phyloP scores from a whole-genome alignment of 2,797 vertebrate genomes.

The Nasua narica region DNA sequence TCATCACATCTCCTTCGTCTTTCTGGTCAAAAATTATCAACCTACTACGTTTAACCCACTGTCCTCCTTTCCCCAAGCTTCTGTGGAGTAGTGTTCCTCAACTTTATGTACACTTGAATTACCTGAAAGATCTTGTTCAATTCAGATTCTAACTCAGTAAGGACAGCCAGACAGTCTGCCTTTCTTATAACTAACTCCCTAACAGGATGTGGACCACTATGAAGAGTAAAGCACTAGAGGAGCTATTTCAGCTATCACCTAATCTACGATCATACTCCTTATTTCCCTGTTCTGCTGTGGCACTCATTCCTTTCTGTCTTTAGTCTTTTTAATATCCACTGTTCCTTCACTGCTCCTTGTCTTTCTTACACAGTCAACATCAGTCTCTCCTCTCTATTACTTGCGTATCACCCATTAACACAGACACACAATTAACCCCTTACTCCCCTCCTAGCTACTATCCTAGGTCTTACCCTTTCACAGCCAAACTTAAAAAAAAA shows the following conservation, averaged over 20 bases:
- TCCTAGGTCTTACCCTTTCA: not conserved
- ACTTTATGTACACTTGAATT: not conserved
- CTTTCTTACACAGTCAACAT: not conserved
- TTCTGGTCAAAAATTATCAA: not conserved
- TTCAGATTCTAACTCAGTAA: not conserved
- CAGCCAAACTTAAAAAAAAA: not conserved
- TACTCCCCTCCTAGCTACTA: not conserved
- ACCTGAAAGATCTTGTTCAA: not conserved
- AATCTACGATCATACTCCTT: not conserved
- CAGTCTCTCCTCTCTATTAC: not conserved
- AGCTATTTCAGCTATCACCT: not conserved
- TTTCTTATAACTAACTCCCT: not conserved
- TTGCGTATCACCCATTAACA: not conserved
- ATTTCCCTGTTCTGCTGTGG: not conserved
- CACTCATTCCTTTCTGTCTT: not conserved
- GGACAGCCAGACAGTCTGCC: not conserved
- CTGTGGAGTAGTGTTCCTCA: not conserved
- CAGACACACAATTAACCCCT: not conserved
- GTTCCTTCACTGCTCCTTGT: not conserved
- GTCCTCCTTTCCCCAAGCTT: not conserved
- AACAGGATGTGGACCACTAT: not conserved
- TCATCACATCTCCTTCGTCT: not conserved
- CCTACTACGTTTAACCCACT: not conserved
- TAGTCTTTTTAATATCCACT: not conserved
- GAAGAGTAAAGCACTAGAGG: not conserved